These are phyloP conservation scores for Sipha flava DNA, from an alignment of 1,140 invertebrate genomes.

Conservation along the genomic window DNA sequence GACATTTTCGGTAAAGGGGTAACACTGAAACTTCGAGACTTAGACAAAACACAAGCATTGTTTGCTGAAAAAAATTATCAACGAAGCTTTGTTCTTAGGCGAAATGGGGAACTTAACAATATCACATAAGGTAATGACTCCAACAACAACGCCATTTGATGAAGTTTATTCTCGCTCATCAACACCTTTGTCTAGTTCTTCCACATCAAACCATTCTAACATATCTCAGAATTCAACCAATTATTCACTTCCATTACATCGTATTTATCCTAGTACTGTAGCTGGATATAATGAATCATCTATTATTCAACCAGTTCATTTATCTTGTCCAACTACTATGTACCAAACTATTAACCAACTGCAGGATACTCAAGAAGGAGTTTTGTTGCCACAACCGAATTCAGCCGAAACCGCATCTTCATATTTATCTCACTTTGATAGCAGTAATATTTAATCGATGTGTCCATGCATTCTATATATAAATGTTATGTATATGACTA, in stretches of 20 bases:
- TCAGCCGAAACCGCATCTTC: neutral
- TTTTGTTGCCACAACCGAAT: neutral
- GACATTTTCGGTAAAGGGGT: slow-evolving; percentile 4
- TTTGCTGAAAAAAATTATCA: slow-evolving; percentile 23
- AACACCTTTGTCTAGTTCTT: neutral
- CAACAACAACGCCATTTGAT: neutral
- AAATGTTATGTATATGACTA: too few species aligned
- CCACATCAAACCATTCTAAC: neutral
- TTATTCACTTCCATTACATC: neutral
- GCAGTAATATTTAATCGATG: neutral
- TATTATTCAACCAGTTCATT: neutral
- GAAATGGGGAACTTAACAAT: slow-evolving; percentile 13
- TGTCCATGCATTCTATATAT: too few species aligned
- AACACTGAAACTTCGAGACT: neutral
- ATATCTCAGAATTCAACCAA: neutral
- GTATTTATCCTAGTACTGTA: neutral
- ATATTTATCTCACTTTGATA: neutral
- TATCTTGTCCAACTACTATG: neutral
- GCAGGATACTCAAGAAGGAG: neutral
- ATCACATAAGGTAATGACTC: slow-evolving; percentile 6
- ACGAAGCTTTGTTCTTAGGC: slow-evolving; percentile 1
- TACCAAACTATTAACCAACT: neutral
- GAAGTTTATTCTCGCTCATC: neutral
- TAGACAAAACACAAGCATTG: neutral
- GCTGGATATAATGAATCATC: neutral